Evolutionary conservation across 2,797 vertebrate genomes (phyloP).

Genomic region (Diplodus sargus): DNA sequence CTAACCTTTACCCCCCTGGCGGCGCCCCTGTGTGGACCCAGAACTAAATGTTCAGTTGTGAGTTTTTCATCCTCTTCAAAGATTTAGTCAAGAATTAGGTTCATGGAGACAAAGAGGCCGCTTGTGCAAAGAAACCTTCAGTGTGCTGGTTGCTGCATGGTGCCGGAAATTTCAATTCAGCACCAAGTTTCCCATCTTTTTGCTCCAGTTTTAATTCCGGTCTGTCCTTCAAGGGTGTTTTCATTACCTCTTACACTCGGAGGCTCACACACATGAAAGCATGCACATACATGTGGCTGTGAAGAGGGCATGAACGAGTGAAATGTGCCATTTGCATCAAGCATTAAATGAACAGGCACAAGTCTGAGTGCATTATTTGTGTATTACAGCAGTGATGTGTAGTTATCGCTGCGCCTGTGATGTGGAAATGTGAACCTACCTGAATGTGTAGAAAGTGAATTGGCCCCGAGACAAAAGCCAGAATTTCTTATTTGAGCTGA

Average conservation of each 20-base stretch:
- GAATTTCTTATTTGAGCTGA: constrained; percentile 6
- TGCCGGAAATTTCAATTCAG: constrained; percentile 43
- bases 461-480: neutral
- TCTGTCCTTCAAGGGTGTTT: constrained; percentile 43
- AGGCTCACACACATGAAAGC: constrained; percentile 15
- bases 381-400: too few species aligned
- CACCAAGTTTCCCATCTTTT: constrained; percentile 1
- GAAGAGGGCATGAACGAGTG: neutral
- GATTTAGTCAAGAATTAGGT: constrained; percentile 53
- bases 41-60: constrained; percentile 49
- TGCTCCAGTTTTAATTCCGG: constrained; percentile 27
- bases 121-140: constrained; percentile 45
- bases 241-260: constrained; percentile 34
- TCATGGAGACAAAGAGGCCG: constrained; percentile 22
- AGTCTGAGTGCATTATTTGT: neutral
- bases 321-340: neutral
- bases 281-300: neutral
- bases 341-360: neutral
- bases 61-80: constrained; percentile 39
- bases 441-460: constrained; percentile 12
- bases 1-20: too few species aligned
- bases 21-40: constrained; percentile 41
- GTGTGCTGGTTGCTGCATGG: constrained; percentile 43
- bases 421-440: neutral
- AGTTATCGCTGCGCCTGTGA: too few species aligned